Percentiles rank a stretch among this genome's conserved stretches.
phyloP scores from a whole-genome alignment of 2,797 vertebrate genomes.

The Syngnathus acus region DNA sequence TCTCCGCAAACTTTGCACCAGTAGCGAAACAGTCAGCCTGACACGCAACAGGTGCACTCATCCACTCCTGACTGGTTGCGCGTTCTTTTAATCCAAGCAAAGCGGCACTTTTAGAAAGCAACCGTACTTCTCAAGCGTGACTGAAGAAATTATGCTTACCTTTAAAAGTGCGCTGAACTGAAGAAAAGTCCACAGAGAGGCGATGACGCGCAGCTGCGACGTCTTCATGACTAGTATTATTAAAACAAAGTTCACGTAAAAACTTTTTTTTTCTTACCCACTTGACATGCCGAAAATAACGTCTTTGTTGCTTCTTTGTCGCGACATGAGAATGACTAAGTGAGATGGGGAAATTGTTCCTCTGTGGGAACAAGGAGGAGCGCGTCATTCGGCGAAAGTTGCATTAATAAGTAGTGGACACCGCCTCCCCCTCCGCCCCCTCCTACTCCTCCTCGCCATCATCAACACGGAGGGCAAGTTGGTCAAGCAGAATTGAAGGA shows the following conservation, averaged over 20 bases:
- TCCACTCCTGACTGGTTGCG: neutral
- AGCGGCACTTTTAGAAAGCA: no score
- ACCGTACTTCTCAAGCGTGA: neutral
- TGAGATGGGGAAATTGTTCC: conserved; percentile 19
- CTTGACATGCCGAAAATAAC: neutral
- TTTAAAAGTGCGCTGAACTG: conserved; percentile 29
- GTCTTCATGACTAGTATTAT: conserved; percentile 43
- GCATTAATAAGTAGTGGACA: conserved; percentile 6
- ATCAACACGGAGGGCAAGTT: neutral
- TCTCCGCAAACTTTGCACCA: neutral
- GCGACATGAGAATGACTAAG: conserved; percentile 22
- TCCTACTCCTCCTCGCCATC: neutral
- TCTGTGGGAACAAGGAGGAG: conserved; percentile 35
- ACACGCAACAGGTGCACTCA: conserved; percentile 55
- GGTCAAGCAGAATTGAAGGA: conserved; percentile 27
- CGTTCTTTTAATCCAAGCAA: no score
- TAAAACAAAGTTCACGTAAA: neutral
- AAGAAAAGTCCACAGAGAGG: conserved; percentile 32
- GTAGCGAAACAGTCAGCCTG: conserved; percentile 1
- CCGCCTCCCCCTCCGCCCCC: neutral
- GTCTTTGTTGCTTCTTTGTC: neutral
- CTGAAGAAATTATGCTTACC: conserved; percentile 32
- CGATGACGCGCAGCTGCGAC: conserved; percentile 15
- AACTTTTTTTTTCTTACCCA: neutral
- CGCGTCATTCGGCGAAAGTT: conserved; percentile 47